These are phyloP conservation scores for Caenorhabditis inopinata DNA, from an alignment of 1,140 invertebrate species.

Conservation along the genomic window DNA sequence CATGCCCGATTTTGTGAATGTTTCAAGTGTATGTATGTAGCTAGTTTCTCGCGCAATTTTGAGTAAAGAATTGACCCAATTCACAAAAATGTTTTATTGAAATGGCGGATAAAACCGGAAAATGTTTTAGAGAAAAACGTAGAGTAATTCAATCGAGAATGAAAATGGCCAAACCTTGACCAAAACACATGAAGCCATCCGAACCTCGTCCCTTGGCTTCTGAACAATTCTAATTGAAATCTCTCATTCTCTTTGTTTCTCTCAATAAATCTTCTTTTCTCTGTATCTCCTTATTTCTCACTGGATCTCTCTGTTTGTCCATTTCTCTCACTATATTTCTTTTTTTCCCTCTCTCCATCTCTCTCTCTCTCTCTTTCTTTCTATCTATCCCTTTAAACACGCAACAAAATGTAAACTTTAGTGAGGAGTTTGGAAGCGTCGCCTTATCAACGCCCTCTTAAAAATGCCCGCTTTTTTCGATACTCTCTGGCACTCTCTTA, in stretches of 20 bases:
- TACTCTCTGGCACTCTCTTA: not conserved
- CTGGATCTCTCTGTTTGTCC: too few relatives aligned
- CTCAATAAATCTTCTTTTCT: too few relatives aligned
- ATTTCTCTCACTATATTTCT: constrained; percentile 5
- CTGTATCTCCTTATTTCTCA: too few relatives aligned
- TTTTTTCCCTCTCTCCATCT: not conserved
- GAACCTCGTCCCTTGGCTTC: too few relatives aligned
- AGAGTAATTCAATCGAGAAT: too few relatives aligned
- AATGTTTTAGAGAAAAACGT: too few relatives aligned
- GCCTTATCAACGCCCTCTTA: not conserved
- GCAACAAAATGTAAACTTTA: constrained; percentile 24
- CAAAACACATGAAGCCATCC: too few relatives aligned
- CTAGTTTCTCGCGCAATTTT: constrained; percentile 21
- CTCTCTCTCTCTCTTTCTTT: not conserved
- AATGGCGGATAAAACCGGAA: not conserved
- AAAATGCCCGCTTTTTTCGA: not conserved
- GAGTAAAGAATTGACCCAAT: not conserved
- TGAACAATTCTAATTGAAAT: too few relatives aligned
- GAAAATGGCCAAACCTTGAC: too few relatives aligned
- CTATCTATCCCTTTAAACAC: not conserved
- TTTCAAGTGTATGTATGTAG: constrained; percentile 20
- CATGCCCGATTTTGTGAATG: not conserved
- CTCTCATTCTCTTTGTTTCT: too few relatives aligned
- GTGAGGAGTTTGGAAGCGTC: not conserved
- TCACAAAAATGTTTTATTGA: not conserved